Evolutionary conservation across 2,797 vertebrate species (phyloP).

Genomic region (Ptychadena robeensis): DNA sequence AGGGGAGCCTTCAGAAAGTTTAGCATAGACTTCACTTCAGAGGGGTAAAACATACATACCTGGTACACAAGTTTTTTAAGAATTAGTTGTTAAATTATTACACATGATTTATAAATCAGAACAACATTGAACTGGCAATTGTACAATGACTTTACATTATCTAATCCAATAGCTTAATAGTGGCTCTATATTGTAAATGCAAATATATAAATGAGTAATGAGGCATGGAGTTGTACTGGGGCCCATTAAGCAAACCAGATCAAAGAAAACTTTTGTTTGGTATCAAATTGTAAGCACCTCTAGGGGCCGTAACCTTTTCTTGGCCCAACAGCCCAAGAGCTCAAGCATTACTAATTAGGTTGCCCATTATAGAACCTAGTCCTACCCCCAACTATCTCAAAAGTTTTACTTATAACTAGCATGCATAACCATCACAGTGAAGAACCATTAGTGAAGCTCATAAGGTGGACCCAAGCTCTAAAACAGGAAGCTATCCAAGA

Average conservation of each 20-base stretch:
- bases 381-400: too few species aligned
- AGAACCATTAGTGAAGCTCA: too few species aligned
- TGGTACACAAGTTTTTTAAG: background rate
- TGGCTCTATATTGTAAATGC: background rate
- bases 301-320: background rate
- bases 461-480: too few species aligned
- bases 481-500: too few species aligned
- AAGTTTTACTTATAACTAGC: too few species aligned
- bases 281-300: background rate
- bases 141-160: background rate
- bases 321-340: background rate
- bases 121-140: background rate
- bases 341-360: too few species aligned
- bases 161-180: background rate
- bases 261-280: background rate
- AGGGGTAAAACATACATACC: background rate
- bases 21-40: background rate
- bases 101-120: background rate
- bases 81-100: too few species aligned
- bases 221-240: background rate
- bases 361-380: too few species aligned
- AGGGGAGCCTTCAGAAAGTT: background rate
- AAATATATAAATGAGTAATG: background rate
- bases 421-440: too few species aligned
- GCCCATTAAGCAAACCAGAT: background rate